These are phyloP conservation scores for Ceratothoa steindachneri DNA, from an alignment of 2,888 invertebrate genomes.

Conservation along the genomic window DNA sequence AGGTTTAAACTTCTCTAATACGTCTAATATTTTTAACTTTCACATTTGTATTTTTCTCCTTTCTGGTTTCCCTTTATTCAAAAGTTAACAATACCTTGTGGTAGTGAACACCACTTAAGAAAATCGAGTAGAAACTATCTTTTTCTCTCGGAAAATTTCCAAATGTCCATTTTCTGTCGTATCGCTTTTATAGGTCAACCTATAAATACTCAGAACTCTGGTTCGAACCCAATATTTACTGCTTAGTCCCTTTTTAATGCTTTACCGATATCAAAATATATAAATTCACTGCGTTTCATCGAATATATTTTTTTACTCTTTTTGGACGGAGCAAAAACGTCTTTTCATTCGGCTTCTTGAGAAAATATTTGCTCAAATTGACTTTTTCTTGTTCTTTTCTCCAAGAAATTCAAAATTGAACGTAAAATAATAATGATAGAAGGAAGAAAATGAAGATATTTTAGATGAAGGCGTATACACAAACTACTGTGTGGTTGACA, in stretches of 20 bases:
- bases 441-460: background rate
- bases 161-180: background rate
- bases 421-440: background rate
- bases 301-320: background rate
- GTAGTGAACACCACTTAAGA: no score
- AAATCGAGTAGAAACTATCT: no score
- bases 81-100: no score
- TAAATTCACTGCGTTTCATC: background rate
- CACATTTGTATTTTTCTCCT: no score
- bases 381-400: background rate
- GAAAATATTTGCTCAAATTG: conserved; percentile 15
- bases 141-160: background rate
- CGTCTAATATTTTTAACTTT: no score
- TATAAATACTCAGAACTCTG: no score
- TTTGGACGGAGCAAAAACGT: background rate
- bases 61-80: no score
- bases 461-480: background rate
- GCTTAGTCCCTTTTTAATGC: no score
- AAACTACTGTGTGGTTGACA: background rate
- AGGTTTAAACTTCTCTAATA: no score
- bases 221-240: background rate
- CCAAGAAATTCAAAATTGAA: conserved; percentile 13
- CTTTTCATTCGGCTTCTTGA: conserved; percentile 9
- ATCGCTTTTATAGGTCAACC: no score
- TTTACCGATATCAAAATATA: no score